Evolutionary conservation across 2,888 invertebrate genomes (phyloP).

Genomic region (Aplocera efformata): DNA sequence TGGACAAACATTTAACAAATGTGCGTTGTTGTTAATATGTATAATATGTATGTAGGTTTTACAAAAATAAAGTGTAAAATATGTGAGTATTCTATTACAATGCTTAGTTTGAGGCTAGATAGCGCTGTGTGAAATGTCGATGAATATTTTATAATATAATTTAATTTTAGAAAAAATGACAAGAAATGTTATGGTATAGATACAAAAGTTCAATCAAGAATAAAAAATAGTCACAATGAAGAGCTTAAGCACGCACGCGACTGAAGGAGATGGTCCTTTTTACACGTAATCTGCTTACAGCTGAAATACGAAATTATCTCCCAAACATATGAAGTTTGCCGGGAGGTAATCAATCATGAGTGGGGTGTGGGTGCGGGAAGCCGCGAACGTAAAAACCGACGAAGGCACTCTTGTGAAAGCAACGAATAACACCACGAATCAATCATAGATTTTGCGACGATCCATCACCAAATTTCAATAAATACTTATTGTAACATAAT

Average conservation of each 20-base stretch:
- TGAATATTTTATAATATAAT: too few relatives aligned
- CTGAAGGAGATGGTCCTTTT: conserved; percentile 68
- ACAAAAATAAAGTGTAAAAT: too few relatives aligned
- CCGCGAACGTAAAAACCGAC: conserved; percentile 65
- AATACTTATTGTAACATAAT: conserved; percentile 33
- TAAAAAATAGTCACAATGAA: conserved; percentile 60
- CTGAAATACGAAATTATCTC: conserved; percentile 79
- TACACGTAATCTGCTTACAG: conserved; percentile 76
- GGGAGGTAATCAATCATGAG: conserved; percentile 71
- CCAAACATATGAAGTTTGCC: conserved; percentile 77
- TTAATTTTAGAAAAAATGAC: too few relatives aligned
- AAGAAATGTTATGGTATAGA: too few relatives aligned
- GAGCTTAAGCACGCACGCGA: conserved; percentile 41
- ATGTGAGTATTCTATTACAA: too few relatives aligned
- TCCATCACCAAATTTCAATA: conserved; percentile 76
- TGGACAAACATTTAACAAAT: too few relatives aligned
- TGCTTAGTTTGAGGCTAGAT: too few relatives aligned
- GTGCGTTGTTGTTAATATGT: too few relatives aligned
- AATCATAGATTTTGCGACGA: conserved; percentile 78
- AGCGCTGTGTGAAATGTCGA: too few relatives aligned
- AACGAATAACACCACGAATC: conserved; percentile 76
- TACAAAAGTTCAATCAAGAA: conserved; percentile 44
- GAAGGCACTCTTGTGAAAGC: conserved; percentile 71
- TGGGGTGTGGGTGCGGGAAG: conserved; percentile 64
- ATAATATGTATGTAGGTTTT: too few relatives aligned